Base-by-base conservation (phyloP, 2,113 vertebrate genomes). In the Leptocoma aspasia region DNA sequence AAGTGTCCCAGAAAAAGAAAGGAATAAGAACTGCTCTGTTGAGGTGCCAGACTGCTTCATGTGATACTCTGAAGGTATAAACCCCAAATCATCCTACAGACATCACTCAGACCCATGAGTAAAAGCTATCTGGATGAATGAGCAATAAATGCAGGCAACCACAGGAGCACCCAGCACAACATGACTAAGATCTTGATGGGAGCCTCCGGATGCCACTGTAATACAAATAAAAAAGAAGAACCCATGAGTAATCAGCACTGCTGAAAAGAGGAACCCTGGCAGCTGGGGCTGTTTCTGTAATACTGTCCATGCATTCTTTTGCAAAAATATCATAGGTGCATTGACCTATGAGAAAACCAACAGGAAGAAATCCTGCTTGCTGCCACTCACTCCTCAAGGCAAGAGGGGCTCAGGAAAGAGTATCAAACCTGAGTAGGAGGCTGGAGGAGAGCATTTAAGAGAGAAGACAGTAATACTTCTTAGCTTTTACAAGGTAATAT, bases 211-310 rank as follows among this genome's bases (percentile, higher is more conserved):
- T 96, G 93, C 90, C 79, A 63, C 64, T 75, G 64, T 69, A 73
- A 92, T 68, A 70, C 42, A 86, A 95, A 95, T 75, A 53, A 96
- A 75, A 96, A 80, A 93, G 41, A 90, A 92, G 77, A 92, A 89
- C 44, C 49, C 76, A 22, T 90, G 94, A 94, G 76, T 93, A 96
- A 96, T 83, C 80, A 86, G 68, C 64, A 50, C n/a, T 64, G 79
- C n/a, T 57, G 80, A 75, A 83, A 89, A 89, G 68, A 81, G 56
- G 31, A 81, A 65, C 56, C 81, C 80, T 73, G 57, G 81, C 42
- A 77, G 63, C 75, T 90, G 3, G 0, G 56, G 56, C 53, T 93
- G 64, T 37, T 60, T 82, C 63, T 66, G 26, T 65, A 60, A 83
- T 9, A 66, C 1, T 77, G 50, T 0, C 0, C 42, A 47, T 21